Percentiles rank a stretch among this genome's conserved stretches.
phyloP scores from a whole-genome alignment of 2,113 vertebrate genomes.

The Lophotis ruficrista region DNA sequence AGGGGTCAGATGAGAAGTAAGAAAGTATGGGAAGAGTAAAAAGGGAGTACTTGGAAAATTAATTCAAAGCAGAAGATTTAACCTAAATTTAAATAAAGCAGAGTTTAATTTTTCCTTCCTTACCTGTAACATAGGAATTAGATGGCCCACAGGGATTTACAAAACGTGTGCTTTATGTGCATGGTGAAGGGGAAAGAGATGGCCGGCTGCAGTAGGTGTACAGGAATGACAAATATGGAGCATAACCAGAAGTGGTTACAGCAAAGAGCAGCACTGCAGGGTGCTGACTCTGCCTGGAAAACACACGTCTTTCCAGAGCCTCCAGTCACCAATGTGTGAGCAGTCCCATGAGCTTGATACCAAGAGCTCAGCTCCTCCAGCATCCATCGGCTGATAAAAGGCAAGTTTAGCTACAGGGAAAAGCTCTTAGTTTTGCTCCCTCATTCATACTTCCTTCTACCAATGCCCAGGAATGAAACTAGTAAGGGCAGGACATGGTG shows the following conservation, averaged over 20 bases:
- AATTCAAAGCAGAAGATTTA: not conserved
- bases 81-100: not conserved
- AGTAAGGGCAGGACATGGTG: not conserved
- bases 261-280: not conserved
- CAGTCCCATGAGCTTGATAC: not conserved
- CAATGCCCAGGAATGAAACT: not conserved
- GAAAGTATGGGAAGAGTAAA: not conserved
- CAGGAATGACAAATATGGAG: not conserved
- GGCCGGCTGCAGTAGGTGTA: fast-evolving
- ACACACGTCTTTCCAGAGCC: not conserved
- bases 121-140: not conserved
- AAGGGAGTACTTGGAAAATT: not conserved
- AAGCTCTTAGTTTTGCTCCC: not conserved
- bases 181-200: not conserved
- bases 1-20: not conserved
- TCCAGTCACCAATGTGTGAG: not conserved
- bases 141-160: not conserved
- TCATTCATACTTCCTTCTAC: not conserved
- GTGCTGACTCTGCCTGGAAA: not conserved
- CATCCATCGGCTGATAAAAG: not conserved
- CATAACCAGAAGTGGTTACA: not conserved
- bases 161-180: not conserved
- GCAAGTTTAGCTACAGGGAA: not conserved
- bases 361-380: not conserved
- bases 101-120: not conserved